Conservation (phyloP, 2,113 vertebrate species). For the Maccullochella peelii region DNA sequence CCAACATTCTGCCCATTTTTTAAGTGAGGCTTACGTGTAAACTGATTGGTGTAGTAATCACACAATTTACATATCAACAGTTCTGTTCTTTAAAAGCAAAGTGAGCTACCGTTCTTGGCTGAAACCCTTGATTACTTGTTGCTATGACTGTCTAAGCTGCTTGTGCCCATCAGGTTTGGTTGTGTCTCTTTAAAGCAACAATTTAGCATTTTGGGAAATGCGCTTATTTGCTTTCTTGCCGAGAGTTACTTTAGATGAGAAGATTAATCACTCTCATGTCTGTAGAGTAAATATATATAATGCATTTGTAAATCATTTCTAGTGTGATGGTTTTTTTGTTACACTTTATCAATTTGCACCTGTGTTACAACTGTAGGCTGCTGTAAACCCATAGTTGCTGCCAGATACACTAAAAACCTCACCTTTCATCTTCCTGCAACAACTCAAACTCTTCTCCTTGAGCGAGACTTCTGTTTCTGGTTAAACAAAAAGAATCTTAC, state of each 20-base stretch:
- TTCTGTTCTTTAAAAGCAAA: neutral
- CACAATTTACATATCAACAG: neutral
- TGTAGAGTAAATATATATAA: neutral
- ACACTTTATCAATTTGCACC: neutral
- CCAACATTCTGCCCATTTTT: neutral
- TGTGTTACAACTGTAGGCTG: neutral
- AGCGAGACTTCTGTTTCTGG: no score
- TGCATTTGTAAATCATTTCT: neutral
- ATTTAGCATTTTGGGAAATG: neutral
- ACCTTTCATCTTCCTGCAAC: no score
- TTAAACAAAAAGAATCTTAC: no score
- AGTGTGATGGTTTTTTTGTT: neutral
- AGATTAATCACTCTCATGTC: neutral
- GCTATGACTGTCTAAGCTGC: neutral
- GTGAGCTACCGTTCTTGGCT: neutral
- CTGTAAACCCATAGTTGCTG: neutral
- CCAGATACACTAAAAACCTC: neutral
- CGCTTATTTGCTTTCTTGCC: neutral
- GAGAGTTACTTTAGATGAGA: neutral
- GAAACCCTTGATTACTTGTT: neutral
- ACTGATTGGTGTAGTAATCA: constrained; percentile 9
- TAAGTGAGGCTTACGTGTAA: neutral
- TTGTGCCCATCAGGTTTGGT: neutral
- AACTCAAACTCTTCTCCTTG: no score
- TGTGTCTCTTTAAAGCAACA: neutral